A percentile compares a stretch with the other conserved stretches of the same genome.
These are phyloP conservation scores for Phenganax marumi DNA, from an alignment of 92 coral and sea anemone species.

Conservation along the genomic window DNA sequence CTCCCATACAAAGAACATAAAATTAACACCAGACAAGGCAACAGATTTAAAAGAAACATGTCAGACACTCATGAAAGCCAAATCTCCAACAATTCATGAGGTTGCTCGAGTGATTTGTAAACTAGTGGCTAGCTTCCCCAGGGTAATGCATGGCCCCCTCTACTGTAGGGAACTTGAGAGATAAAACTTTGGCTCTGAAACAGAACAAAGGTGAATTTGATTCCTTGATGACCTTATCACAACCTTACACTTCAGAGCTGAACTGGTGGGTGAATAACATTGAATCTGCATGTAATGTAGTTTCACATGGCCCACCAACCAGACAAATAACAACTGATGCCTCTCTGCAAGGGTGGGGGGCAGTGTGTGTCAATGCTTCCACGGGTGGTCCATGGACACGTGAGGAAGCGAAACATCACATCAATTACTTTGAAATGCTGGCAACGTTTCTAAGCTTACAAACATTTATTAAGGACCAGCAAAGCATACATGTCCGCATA, in stretches of 20 bases:
- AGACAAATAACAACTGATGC: slow-evolving; percentile 24
- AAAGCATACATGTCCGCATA: slow-evolving; percentile 5
- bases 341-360: slow-evolving; percentile 47
- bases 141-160: slow-evolving; percentile 20
- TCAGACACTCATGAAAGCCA: slow-evolving; percentile 35
- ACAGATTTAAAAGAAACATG: slow-evolving; percentile 52
- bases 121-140: slow-evolving; percentile 16
- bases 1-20: neutral
- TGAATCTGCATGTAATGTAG: neutral
- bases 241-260: slow-evolving; percentile 13
- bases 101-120: slow-evolving; percentile 12
- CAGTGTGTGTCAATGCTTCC: slow-evolving; percentile 30
- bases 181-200: slow-evolving; percentile 54
- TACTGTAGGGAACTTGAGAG: slow-evolving; percentile 18
- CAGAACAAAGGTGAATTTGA: slow-evolving; percentile 54
- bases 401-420: slow-evolving; percentile 11
- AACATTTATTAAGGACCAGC: slow-evolving; percentile 17
- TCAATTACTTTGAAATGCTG: slow-evolving; percentile 12
- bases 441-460: slow-evolving; percentile 19
- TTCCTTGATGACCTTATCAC: slow-evolving; percentile 41
- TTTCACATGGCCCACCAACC: neutral
- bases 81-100: slow-evolving; percentile 6
- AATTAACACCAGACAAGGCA: slow-evolving; percentile 13
- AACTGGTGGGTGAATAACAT: slow-evolving; percentile 20
- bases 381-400: slow-evolving; percentile 20